These are phyloP conservation scores for Labeo rohita DNA, from an alignment of 2,113 vertebrate species.

Conservation along the genomic window DNA sequence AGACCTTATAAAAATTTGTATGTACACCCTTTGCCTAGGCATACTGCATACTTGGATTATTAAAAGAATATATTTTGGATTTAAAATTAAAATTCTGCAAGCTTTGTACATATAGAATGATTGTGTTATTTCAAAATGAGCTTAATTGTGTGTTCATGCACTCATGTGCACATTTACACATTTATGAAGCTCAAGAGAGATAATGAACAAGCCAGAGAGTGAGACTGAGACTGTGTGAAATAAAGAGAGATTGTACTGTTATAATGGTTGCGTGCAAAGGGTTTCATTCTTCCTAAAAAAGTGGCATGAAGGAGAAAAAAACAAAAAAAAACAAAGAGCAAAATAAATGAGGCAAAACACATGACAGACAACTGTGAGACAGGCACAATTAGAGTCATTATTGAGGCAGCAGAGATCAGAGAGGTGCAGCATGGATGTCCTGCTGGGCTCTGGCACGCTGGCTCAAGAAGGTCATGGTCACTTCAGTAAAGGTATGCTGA, in stretches of 20 bases:
- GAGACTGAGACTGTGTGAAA: not conserved
- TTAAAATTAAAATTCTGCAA: not conserved
- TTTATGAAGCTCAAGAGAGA: not conserved
- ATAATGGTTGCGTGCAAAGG: conserved; percentile 46
- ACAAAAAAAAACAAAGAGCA: not conserved
- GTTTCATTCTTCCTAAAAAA: not conserved
- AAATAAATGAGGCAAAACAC: conserved; percentile 40
- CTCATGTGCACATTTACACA: not conserved
- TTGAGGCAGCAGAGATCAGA: conserved; percentile 41
- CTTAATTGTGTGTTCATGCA: not conserved
- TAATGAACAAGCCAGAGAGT: not conserved
- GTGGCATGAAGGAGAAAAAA: not conserved
- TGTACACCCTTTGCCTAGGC: too few species aligned
- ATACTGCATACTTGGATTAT: too few species aligned
- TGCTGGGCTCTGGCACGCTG: conserved; percentile 32
- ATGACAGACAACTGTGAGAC: conserved; percentile 44
- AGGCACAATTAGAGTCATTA: conserved; percentile 50
- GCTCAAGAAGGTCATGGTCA: conserved; percentile 18
- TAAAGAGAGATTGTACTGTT: conserved; percentile 10
- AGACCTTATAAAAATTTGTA: too few species aligned
- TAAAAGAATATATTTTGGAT: too few species aligned
- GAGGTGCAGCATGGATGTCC: conserved; percentile 23
- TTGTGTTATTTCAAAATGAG: not conserved
- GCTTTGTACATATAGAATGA: not conserved
- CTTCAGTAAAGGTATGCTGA: conserved; percentile 31